Evolutionary conservation across 30 jellyfish, hydroid and myxozoan species (phyloP).

Genomic region (Aurelia sp.): DNA sequence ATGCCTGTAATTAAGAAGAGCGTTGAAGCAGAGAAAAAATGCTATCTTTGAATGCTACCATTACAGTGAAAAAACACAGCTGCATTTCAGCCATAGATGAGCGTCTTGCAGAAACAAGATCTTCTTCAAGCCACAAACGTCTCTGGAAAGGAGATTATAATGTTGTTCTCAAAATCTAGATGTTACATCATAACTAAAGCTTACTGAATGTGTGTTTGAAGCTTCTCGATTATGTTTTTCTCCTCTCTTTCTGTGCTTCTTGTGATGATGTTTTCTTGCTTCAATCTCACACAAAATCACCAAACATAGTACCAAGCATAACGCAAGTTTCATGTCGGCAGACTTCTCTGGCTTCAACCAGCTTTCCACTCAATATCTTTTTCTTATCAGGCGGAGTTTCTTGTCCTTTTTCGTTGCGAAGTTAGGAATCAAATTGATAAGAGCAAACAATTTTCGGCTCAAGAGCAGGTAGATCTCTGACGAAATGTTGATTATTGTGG

Average conservation of each 20-base stretch:
- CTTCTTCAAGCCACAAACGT: too few relatives aligned
- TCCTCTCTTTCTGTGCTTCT: neutral
- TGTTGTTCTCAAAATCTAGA: too few relatives aligned
- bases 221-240: neutral
- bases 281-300: neutral
- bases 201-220: neutral
- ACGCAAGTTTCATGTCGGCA: neutral
- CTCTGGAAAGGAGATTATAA: too few relatives aligned
- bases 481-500: neutral
- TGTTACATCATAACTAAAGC: too few relatives aligned
- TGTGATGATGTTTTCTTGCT: slow-evolving; percentile 10
- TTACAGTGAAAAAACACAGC: too few relatives aligned
- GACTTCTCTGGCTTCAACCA: neutral
- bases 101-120: too few relatives aligned
- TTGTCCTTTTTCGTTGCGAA: too few relatives aligned
- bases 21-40: too few relatives aligned
- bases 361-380: neutral
- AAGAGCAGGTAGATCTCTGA: neutral
- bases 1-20: too few relatives aligned
- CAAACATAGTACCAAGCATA: neutral
- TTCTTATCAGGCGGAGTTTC: neutral
- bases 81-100: too few relatives aligned
- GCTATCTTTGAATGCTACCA: too few relatives aligned
- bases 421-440: slow-evolving; percentile 1
- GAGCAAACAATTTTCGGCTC: neutral